Conservation (phyloP, 2,888 invertebrate species). For the Agrenia bidenticulata region DNA sequence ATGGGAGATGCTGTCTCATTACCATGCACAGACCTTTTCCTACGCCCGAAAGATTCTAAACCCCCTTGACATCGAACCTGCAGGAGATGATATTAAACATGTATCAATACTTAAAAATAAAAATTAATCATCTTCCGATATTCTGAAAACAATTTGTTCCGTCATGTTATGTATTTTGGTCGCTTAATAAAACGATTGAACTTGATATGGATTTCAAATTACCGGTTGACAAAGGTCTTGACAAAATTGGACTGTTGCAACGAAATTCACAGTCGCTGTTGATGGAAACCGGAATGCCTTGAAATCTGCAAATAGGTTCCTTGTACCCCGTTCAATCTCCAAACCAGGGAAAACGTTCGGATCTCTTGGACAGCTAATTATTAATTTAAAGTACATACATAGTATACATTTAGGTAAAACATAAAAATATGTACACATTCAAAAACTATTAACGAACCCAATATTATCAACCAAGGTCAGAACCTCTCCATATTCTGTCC, state of each 20-base stretch:
- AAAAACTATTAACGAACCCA: slow-evolving; percentile 53
- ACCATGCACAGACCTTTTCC: slow-evolving; percentile 50
- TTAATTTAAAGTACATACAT: not conserved
- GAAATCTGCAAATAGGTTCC: slow-evolving; percentile 57
- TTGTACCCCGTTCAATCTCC: slow-evolving; percentile 55
- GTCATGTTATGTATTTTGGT: not conserved
- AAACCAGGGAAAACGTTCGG: slow-evolving; percentile 58
- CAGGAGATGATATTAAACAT: slow-evolving; percentile 13
- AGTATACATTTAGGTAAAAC: not conserved
- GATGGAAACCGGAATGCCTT: slow-evolving; percentile 60
- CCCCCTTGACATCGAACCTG: slow-evolving; percentile 56
- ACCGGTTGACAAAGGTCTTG: slow-evolving; percentile 59
- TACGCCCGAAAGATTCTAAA: slow-evolving; percentile 56
- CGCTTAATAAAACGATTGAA: no score
- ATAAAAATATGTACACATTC: slow-evolving; percentile 33
- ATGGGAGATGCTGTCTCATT: slow-evolving; percentile 47
- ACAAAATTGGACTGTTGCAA: slow-evolving; percentile 59
- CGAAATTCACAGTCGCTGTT: slow-evolving; percentile 59
- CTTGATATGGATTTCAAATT: slow-evolving; percentile 36
- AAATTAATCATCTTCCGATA: slow-evolving; percentile 10
- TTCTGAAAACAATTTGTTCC: not conserved
- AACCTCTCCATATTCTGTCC: slow-evolving; percentile 58
- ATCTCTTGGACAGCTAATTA: slow-evolving; percentile 58
- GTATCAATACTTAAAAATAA: not conserved
- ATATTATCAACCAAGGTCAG: slow-evolving; percentile 58